Base-by-base conservation (phyloP, 2,888 invertebrate species). In the Calameuta pallipes region DNA sequence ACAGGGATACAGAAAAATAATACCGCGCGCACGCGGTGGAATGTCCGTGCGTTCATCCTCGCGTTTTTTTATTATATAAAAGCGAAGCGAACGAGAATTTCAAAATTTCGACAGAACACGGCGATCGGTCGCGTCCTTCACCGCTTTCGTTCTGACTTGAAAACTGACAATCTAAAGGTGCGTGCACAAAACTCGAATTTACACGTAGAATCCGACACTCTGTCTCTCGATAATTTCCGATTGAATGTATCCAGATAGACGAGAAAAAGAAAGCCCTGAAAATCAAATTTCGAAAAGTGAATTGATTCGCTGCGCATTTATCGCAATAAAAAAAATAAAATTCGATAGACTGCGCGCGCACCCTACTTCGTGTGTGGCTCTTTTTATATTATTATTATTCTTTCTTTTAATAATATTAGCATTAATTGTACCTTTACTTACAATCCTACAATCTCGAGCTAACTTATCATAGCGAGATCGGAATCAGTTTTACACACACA, bases 1-100 rank as follows among this genome's bases (percentile, higher is more conserved):
- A 90, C 89, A 90, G 89, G 89, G 87, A 90, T 90, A 90, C 90
- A 90, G 90, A 90, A 90, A 90, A 90, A 90, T 90, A 90, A 90
- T 89, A 90, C 89, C 89, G 86, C 86, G 84, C 88, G 85, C 87
- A 87, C 86, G 87, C 87, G 86, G 88, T 89, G 89, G 89, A 90
- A 89, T 89, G 87, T 87, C 84, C 80, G 84, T 86, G 85, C 82
- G 80, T 31, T 71, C 71, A 15, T 71, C 33, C 71, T 71, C 71
- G 71, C 12, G 31, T 31, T 31, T 56, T 56, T 56, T 56, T 6
- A 56, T 23, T 23, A 23, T 56, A 23, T 56, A 56, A 56, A 56
- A 71, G 34, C 71, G 71, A 33, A 71, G 34, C 31, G 71, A 71
- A 71, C 56, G 23, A 56, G 56, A 56, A 23, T 56, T 56, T 56